phyloP scores from a whole-genome alignment of 2,888 invertebrate genomes.

The Platycheirus rosarum region DNA sequence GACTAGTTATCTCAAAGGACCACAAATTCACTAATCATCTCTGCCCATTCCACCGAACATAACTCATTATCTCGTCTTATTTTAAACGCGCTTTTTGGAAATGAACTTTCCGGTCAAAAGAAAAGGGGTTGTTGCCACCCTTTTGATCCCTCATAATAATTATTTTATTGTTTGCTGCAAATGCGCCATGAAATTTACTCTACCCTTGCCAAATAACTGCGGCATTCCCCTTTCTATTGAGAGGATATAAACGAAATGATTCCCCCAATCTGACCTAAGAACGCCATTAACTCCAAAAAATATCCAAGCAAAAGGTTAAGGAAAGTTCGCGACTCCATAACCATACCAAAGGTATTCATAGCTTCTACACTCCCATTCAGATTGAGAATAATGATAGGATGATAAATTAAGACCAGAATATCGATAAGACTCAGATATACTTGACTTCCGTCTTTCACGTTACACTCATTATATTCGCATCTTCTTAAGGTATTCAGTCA shows the following conservation, averaged over 20 bases:
- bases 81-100: conserved; percentile 52
- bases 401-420: conserved; percentile 66
- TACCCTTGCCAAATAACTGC: not conserved
- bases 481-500: conserved; percentile 6
- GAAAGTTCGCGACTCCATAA: conserved; percentile 38
- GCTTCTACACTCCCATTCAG: not conserved
- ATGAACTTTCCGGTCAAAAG: conserved; percentile 49
- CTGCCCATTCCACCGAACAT: not conserved
- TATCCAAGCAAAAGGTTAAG: conserved; percentile 52
- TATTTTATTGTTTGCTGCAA: conserved; percentile 78
- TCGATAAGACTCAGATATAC: conserved; percentile 53
- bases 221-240: conserved; percentile 31
- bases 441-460: conserved; percentile 48
- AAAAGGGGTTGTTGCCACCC: conserved; percentile 30
- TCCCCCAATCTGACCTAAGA: conserved; percentile 48
- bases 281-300: conserved; percentile 53
- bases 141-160: conserved; percentile 75
- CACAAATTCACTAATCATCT: conserved; percentile 28
- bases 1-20: conserved; percentile 15
- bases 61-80: conserved; percentile 45
- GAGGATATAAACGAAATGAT: conserved; percentile 21
- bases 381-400: conserved; percentile 40
- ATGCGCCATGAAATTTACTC: conserved; percentile 78
- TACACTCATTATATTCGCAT: conserved; percentile 56
- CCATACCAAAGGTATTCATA: conserved; percentile 5